Evolutionary conservation across 2,888 invertebrate species (phyloP), one percentile per base, ranked within the genome.

Genomic region (Hirtodrosophila cameraria): DNA sequence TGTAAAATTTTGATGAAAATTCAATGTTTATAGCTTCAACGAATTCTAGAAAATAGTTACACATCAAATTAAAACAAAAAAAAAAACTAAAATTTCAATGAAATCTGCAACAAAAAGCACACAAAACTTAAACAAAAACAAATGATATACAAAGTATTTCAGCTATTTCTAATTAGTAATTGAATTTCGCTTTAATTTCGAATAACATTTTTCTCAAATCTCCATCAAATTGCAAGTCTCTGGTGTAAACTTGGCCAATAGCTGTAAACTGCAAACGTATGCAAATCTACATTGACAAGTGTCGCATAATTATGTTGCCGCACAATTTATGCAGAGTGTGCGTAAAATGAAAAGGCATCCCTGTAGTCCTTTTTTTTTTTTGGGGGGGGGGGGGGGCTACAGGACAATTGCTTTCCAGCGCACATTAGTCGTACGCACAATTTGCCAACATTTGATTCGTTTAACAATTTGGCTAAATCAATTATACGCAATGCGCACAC

Each of bases 381-480:
- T 30, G 12, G 13, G 15, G 2, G 36, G 25, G n/a, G n/a, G n/a
- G n/a, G n/a, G n/a, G n/a, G n/a, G n/a, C n/a, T 27, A 38, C 55
- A 45, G 67, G 31, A 46, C 43, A 28, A 9, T 28, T 18, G 20
- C 16, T 36, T 6, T n/a, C 12, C 15, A 1, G 46, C 36, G 43
- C 39, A 35, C 52, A 72, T 58, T 61, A 50, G 62, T 45, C 58
- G 59, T 39, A 60, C 52, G 46, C 62, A 25, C 45, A 76, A 79
- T 78, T 79, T 78, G 69, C 58, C 63, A 49, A 53, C 74, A n/a
- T 74, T 76, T 86, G 74, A 86, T 66, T 68, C 65, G 73, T 46
- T 76, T 80, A 82, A 75, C 83, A 79, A 77, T 80, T 80, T 85
- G 72, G 83, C 83, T 83, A 80, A 81, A 81, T 83, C 81, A 86